phyloP scores from a whole-genome alignment of 2,113 vertebrate species.

The Paedocypris sp. region DNA sequence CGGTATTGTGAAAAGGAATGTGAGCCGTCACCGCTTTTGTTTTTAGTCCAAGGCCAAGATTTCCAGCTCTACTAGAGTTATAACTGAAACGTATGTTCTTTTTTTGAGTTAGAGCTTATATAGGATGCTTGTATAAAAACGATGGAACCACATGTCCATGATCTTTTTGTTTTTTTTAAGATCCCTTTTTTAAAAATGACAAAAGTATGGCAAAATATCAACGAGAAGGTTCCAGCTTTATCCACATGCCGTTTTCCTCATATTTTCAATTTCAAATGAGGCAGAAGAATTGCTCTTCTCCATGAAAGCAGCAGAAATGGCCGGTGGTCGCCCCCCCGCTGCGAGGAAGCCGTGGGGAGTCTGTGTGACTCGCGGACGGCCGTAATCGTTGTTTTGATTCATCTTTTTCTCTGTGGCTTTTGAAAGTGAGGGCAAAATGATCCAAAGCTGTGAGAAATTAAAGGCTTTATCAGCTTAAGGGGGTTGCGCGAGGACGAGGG shows the following conservation, averaged over 20 bases:
- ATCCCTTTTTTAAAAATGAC: too few relatives aligned
- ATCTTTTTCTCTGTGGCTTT: slow-evolving; percentile 51
- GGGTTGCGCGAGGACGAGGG: slow-evolving; percentile 52
- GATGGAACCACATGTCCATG: too few relatives aligned
- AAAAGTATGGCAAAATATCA: too few relatives aligned
- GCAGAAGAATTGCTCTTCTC: background rate
- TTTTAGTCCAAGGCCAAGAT: too few relatives aligned
- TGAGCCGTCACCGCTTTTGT: too few relatives aligned
- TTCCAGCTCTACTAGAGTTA: too few relatives aligned
- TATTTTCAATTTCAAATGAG: slow-evolving; percentile 1
- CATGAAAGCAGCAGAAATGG: slow-evolving; percentile 9
- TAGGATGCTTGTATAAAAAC: too few relatives aligned
- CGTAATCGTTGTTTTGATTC: slow-evolving; percentile 61
- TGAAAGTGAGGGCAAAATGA: slow-evolving; percentile 34
- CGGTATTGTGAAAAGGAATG: background rate
- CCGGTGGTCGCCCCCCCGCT: slow-evolving; percentile 44
- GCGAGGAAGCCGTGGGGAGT: slow-evolving; percentile 41
- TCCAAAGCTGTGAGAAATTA: slow-evolving; percentile 49
- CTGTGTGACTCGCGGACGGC: slow-evolving; percentile 41
- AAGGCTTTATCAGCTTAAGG: slow-evolving; percentile 65
- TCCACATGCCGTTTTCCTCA: background rate
- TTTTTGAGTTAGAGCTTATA: too few relatives aligned
- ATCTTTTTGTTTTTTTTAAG: too few relatives aligned
- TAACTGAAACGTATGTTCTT: too few relatives aligned
- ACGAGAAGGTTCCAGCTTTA: too few relatives aligned